Base-by-base conservation (phyloP, 1,140 invertebrate genomes). In the Holcopasites calliopsidis region DNA sequence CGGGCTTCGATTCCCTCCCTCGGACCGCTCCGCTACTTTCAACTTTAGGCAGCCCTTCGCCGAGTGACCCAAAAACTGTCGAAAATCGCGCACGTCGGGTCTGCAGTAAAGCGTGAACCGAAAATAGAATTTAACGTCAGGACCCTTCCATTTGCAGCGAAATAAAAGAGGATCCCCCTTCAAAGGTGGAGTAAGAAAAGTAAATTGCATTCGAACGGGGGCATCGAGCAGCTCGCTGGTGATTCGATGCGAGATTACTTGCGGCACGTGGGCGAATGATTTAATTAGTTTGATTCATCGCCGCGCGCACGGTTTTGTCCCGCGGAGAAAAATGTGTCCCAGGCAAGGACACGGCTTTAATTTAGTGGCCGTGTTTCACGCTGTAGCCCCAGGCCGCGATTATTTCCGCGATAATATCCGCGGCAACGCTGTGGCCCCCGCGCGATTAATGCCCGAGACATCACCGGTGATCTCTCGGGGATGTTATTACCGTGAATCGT, bases 261-360 rank as follows among this genome's bases (percentile, higher is more conserved):
- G 71, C 49, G 38, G 31, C 62, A 38, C 62, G 62, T 74, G 62
- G 71, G 64, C 65, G 65, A 68, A 68, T 50, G 73, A 75, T 75
- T 75, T 69, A 68, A 68, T 69, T 75, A 68, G 73, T 68, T 75
- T 68, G 73, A 75, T 75, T 75, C 64, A 68, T 68, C 35, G 64
- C 42, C 21, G 33, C 21, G 33, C 26, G 11, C 7, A 13, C 26
- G 40, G 47, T 33, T 64, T 73, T 55, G 61, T 44, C 49, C 60
- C 54, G 64, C 54, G 62, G n/a, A n/a, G n/a, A 60, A 60, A 75
- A 69, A 57, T 62, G 28, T 52, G 40, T n/a, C 16, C 5, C 35
- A 21, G 28, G 44, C 60, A 54, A 47, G 54, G 21, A 18, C 65
- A 23, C 64, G 18, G 40, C 40, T 75, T 75, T 75, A 75, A 75